Evolutionary conservation across 1,140 invertebrate genomes (phyloP).

Genomic region (Drosophila watanabei): DNA sequence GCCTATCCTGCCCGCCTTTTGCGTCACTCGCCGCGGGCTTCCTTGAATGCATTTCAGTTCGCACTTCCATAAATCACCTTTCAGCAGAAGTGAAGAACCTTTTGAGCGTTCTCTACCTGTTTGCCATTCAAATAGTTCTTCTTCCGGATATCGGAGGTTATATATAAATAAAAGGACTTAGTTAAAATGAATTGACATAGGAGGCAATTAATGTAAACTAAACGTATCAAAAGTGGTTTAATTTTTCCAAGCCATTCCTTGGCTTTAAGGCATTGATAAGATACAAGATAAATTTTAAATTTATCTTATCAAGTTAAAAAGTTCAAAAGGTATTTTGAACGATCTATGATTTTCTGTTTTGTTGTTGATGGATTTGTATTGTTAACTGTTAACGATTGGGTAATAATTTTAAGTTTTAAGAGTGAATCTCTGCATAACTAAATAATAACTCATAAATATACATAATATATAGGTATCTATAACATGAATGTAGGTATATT

Average conservation of each 20-base stretch:
- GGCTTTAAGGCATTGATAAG: neutral
- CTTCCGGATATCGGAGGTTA: conserved; percentile 28
- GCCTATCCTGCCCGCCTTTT: conserved; percentile 49
- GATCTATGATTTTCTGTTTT: too few relatives aligned
- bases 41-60: conserved; percentile 29
- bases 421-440: too few relatives aligned
- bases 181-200: neutral
- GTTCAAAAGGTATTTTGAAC: too few relatives aligned
- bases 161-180: neutral
- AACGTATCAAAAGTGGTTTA: neutral
- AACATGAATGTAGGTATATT: too few relatives aligned
- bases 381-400: neutral
- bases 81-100: conserved; percentile 41
- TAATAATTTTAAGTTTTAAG: neutral
- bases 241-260: neutral
- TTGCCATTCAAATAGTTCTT: conserved; percentile 1
- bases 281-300: neutral
- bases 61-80: conserved; percentile 62
- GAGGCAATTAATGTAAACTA: neutral
- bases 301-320: neutral
- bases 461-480: neutral
- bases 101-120: conserved; percentile 53
- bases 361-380: neutral
- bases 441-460: too few relatives aligned
- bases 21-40: conserved; percentile 49